These are phyloP conservation scores for Cyprichromis sp. DNA, from an alignment of 2,113 vertebrate species.

Conservation along the genomic window DNA sequence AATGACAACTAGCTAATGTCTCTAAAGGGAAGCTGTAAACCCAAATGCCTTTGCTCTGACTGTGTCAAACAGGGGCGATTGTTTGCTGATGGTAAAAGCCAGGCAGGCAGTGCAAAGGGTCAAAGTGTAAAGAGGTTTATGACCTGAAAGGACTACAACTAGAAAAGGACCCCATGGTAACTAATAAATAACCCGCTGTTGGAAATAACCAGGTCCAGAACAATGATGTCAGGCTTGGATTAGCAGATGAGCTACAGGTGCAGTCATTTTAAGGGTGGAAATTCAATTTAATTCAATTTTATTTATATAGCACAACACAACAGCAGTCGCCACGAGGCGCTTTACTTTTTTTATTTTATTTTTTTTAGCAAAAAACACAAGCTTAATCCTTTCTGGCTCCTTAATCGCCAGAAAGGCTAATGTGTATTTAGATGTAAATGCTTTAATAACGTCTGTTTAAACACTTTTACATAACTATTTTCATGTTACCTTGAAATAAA, in stretches of 20 bases:
- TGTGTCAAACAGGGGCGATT: not conserved
- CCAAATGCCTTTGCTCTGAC: not conserved
- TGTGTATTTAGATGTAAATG: not conserved
- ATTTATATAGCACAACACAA: not conserved
- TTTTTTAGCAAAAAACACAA: not conserved
- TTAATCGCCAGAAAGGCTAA: not conserved
- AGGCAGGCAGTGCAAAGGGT: not conserved
- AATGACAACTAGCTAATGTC: not conserved
- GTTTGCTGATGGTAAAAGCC: not conserved
- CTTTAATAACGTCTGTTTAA: rapidly evolving
- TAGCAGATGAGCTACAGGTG: not conserved
- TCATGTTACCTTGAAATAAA: not conserved
- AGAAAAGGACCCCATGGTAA: not conserved
- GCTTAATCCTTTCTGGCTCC: rapidly evolving
- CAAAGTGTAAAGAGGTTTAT: not conserved
- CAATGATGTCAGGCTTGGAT: not conserved
- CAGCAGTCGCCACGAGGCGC: rapidly evolving
- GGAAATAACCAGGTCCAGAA: rapidly evolving
- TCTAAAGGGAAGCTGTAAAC: not conserved
- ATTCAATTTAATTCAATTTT: rapidly evolving
- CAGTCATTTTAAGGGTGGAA: rapidly evolving
- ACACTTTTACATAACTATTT: not conserved
- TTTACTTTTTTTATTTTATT: not conserved
- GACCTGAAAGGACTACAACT: not conserved
- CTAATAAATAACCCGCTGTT: not conserved